Conservation (phyloP, 1,140 invertebrate genomes). For the Drosophila pseudoobscura region DNA sequence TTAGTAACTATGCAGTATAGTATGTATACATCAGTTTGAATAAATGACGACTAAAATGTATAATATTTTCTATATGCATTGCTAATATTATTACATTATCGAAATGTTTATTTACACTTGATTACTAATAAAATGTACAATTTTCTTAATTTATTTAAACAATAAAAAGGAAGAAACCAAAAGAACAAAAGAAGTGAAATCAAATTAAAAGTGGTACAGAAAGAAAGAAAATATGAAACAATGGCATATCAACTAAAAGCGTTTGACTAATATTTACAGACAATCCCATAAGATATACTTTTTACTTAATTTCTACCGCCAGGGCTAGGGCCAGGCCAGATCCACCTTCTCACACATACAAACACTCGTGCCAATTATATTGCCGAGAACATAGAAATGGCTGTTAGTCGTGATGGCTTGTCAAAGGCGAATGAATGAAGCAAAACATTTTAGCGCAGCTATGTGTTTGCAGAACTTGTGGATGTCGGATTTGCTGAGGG, state of each 20-base stretch:
- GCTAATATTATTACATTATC: constrained; percentile 74
- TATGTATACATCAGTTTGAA: constrained; percentile 71
- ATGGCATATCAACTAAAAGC: constrained; percentile 78
- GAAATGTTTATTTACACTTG: constrained; percentile 81
- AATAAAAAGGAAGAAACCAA: constrained; percentile 69
- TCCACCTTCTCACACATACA: constrained; percentile 5
- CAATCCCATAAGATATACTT: constrained; percentile 65
- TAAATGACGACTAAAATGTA: constrained; percentile 72
- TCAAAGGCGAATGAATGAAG: constrained; percentile 55
- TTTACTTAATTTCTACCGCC: constrained; percentile 62
- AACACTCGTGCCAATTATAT: constrained; percentile 52
- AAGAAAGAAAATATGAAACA: constrained; percentile 52
- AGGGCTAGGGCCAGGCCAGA: constrained; percentile 2
- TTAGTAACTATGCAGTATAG: constrained; percentile 68
- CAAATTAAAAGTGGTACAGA: constrained; percentile 56
- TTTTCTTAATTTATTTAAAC: constrained; percentile 73
- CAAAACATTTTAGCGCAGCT: constrained; percentile 43
- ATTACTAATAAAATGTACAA: constrained; percentile 78
- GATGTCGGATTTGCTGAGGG: constrained; percentile 59
- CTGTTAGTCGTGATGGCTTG: constrained; percentile 60
- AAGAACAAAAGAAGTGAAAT: constrained; percentile 40
- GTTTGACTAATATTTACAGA: constrained; percentile 81
- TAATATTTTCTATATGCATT: constrained; percentile 70
- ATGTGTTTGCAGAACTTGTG: constrained; percentile 64
- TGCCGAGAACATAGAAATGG: constrained; percentile 55